These are phyloP conservation scores for Synaphobranchus kaupii DNA, from an alignment of 2,797 vertebrate species.

Conservation along the genomic window DNA sequence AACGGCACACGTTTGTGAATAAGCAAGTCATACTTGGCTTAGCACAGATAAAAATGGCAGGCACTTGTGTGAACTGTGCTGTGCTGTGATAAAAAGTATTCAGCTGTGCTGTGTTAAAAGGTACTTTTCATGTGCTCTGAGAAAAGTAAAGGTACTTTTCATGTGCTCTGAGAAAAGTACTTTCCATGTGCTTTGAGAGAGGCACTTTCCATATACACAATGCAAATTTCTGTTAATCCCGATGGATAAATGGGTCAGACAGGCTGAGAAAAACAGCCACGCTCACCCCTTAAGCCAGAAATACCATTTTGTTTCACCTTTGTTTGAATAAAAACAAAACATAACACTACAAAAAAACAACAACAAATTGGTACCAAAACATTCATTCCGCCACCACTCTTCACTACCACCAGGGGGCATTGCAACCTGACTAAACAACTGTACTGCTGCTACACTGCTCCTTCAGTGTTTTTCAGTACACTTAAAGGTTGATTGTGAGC, in stretches of 20 bases:
- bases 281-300: neutral
- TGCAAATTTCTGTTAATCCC: neutral
- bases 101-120: neutral
- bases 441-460: neutral
- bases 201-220: neutral
- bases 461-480: neutral
- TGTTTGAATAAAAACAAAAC: neutral
- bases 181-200: neutral
- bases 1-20: neutral
- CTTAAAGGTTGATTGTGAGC: neutral
- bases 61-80: neutral
- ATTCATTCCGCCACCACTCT: neutral
- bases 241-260: neutral
- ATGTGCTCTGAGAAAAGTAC: neutral
- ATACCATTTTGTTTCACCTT: neutral
- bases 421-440: neutral
- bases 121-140: neutral
- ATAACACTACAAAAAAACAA: neutral
- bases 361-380: neutral
- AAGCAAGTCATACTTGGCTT: neutral
- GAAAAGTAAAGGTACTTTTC: neutral
- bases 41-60: neutral
- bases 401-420: constrained; percentile 25
- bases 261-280: neutral
- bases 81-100: neutral